These are phyloP conservation scores for Pardalotus punctatus DNA, from an alignment of 2,113 vertebrate species.

Conservation along the genomic window DNA sequence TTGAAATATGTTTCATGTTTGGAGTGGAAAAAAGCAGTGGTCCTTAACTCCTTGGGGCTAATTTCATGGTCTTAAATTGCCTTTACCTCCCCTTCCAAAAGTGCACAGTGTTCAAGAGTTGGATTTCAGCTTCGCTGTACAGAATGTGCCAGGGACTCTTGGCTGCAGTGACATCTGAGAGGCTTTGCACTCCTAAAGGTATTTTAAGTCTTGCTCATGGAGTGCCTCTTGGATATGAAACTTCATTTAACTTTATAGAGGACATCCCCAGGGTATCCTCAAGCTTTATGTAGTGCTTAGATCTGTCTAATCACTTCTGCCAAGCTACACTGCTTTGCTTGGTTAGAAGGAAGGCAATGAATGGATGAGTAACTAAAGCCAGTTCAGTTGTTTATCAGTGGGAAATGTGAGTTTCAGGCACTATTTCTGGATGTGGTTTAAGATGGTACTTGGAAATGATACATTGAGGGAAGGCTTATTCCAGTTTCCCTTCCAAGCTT, in stretches of 20 bases:
- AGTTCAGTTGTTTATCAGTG: background rate
- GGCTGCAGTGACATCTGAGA: background rate
- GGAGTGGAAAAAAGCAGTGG: background rate
- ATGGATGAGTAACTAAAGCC: background rate
- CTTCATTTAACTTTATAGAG: background rate
- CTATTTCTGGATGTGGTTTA: background rate
- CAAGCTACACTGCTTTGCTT: background rate
- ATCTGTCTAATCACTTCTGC: background rate
- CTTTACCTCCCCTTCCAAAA: background rate
- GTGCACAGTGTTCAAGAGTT: background rate
- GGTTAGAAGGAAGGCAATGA: background rate
- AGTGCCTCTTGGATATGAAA: background rate
- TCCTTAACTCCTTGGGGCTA: background rate
- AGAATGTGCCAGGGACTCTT: background rate
- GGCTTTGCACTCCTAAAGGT: background rate
- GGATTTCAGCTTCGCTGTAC: background rate
- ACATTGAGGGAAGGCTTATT: background rate
- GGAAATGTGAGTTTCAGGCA: background rate
- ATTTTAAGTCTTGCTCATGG: background rate
- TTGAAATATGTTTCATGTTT: background rate
- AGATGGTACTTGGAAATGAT: background rate
- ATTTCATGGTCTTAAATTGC: slow-evolving; percentile 8
- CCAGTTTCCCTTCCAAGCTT: background rate
- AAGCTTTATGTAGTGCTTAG: background rate
- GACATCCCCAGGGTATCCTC: background rate